Percentiles rank a stretch among this genome's conserved stretches.
These are phyloP conservation scores for Pseudoatta argentina DNA, from an alignment of 1,140 invertebrate genomes.

Conservation along the genomic window DNA sequence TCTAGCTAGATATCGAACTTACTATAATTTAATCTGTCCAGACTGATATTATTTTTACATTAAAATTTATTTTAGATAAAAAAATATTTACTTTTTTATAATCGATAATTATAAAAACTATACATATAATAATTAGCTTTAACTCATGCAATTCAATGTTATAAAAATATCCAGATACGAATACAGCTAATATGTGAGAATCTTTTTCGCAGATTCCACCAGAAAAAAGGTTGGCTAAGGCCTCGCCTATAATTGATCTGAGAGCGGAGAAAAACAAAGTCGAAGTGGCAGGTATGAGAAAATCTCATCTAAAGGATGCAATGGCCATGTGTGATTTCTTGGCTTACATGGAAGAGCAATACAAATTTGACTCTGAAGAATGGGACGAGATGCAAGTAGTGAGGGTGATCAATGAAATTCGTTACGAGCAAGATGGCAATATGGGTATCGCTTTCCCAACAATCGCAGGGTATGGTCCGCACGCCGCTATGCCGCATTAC, in stretches of 20 bases:
- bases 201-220: conserved; percentile 81
- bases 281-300: conserved; percentile 95
- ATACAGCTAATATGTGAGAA: background rate
- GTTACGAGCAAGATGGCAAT: conserved; percentile 90
- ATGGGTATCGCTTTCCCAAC: conserved; percentile 94
- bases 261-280: conserved; percentile 94
- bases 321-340: conserved; percentile 97
- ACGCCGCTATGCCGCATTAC: conserved; percentile 97
- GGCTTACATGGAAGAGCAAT: conserved; percentile 92
- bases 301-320: conserved; percentile 93
- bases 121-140: conserved; percentile 11
- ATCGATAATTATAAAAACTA: background rate
- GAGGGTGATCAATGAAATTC: conserved; percentile 88
- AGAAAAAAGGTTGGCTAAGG: conserved; percentile 87
- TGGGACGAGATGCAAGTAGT: conserved; percentile 91
- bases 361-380: conserved; percentile 82
- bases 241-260: conserved; percentile 92
- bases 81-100: background rate
- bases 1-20: background rate
- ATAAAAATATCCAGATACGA: background rate
- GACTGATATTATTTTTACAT: background rate
- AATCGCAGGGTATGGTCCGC: conserved; percentile 95
- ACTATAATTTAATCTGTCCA: background rate
- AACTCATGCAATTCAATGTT: background rate
- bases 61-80: background rate